Percentiles rank a stretch among this genome's conserved stretches.
These are phyloP conservation scores for Leptinotarsa undecemlineata DNA, from an alignment of 1,140 invertebrate species.

Conservation along the genomic window DNA sequence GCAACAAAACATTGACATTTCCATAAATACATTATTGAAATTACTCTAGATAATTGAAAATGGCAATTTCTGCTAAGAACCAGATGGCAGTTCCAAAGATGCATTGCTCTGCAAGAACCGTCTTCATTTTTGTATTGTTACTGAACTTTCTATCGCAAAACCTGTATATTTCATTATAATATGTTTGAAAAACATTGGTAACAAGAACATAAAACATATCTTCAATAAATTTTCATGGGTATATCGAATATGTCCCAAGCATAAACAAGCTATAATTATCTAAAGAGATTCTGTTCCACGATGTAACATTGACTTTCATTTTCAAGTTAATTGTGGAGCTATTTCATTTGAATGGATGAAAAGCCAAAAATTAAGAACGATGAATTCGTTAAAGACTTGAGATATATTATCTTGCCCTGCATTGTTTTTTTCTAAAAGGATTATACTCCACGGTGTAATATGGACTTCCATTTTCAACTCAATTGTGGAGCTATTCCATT, in stretches of 20 bases:
- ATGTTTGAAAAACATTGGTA: too few relatives aligned
- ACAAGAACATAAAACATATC: background rate
- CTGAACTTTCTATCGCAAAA: too few relatives aligned
- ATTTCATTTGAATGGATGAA: background rate
- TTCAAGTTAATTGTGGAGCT: background rate
- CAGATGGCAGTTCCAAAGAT: too few relatives aligned
- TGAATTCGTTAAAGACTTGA: background rate
- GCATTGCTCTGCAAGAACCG: too few relatives aligned
- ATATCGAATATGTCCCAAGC: background rate
- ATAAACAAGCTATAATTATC: background rate
- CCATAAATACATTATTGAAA: too few relatives aligned
- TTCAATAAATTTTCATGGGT: background rate
- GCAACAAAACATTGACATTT: too few relatives aligned
- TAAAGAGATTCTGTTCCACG: too few relatives aligned
- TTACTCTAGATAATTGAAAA: too few relatives aligned
- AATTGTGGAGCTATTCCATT: background rate
- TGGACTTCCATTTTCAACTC: background rate
- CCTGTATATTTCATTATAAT: too few relatives aligned
- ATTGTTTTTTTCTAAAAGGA: background rate
- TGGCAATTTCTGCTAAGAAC: too few relatives aligned
- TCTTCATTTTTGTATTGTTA: too few relatives aligned
- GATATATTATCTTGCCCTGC: background rate
- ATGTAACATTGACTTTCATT: too few relatives aligned
- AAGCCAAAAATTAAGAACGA: background rate
- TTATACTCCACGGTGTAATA: background rate